Evolutionary conservation across 2,113 vertebrate genomes (phyloP), one percentile per base, ranked within the genome.

Genomic region (Mellivora capensis): DNA sequence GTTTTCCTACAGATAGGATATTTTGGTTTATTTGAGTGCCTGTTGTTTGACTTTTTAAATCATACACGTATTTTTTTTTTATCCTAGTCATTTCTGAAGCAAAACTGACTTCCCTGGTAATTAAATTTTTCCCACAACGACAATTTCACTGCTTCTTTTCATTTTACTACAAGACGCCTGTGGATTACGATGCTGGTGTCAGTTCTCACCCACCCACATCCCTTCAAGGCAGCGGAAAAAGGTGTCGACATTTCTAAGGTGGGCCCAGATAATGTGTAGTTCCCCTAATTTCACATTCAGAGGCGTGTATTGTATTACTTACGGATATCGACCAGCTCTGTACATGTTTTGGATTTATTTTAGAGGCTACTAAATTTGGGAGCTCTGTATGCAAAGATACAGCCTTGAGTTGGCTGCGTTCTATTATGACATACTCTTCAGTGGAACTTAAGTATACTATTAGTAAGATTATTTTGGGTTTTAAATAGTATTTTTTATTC

Each of bases 51-150:
- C 57, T 61, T 95, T 42, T 80, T 87, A n/a, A 92, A 84, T 97
- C 92, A 82, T 34, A 4, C 52, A 52, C 87, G 61, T 71, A 44
- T 94, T 72, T 64, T 94, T 84, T 84, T 76, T 94, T 85, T 77
- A 94, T 89, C 39, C 59, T n/a, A 77, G 15, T 93, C 92, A 96
- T 97, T 97, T 96, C n/a, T 82, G 42, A 96, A 97, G 52, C n/a
- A 96, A 96, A 94, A 80, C 23, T 86, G 92, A 90, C 92, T 98
- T 96, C 29, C 34, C 90, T 97, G 85, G 87, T 98, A 94, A 97
- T 96, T 97, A 97, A 87, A 90, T 93, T 97, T 87, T 47, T 39
- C 61, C 80, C 29, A 93, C 64, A 81, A 71, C 67, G 44, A 92
- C 47, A 96, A 67, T 49, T 92, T 93, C 47, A 69, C 80, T 31